Base-by-base conservation (phyloP, 2,797 vertebrate genomes). In the Phaenicophaeus curvirostris region DNA sequence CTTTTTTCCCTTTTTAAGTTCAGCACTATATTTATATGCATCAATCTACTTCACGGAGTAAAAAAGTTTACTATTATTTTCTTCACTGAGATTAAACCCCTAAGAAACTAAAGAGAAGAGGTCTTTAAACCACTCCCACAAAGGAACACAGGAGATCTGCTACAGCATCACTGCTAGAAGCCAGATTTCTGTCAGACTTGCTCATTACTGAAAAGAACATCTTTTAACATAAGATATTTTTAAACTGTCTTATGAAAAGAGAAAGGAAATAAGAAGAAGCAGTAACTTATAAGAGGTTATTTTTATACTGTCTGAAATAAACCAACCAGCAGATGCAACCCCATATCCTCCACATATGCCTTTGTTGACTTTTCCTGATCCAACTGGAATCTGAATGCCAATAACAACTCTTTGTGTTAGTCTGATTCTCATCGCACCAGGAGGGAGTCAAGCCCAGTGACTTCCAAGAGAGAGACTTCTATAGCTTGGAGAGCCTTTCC, bases 21-120 rank as follows among this genome's bases (percentile, higher is more conserved):
- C 42, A 87, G 20, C 25, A 58, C 48, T 66, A 21, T 74, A 63
- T 74, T 93, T 89, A 66, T 46, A 85, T 33, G 20, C 18, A 87
- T 53, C 48, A 55, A 59, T 14, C 4, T 53, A n/a, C 74, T 93
- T 66, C 76, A 86, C 35, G 59, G 35, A 53, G 28, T 30, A 35
- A 81, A 77, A 77, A 62, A 68, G 41, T 58, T 73, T 91, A 85
- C 39, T 65, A 42, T 5, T 69, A 58, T 79, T 79, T 93, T 66
- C 28, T 72, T 82, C 10, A 0, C 46, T 76, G 37, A 65, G 35
- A 42, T 37, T 73, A 63, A 77, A 55, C 4, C 4, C 14, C 2
- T 48, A 68, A 80, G 50, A 80, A 77, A 51, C 4, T 41, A 5
- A 80, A 27, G 11, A 42, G 18, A 75, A 62, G 30, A 9, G 1